phyloP scores from a whole-genome alignment of 2,888 invertebrate genomes.

The Itoplectis maculator region DNA sequence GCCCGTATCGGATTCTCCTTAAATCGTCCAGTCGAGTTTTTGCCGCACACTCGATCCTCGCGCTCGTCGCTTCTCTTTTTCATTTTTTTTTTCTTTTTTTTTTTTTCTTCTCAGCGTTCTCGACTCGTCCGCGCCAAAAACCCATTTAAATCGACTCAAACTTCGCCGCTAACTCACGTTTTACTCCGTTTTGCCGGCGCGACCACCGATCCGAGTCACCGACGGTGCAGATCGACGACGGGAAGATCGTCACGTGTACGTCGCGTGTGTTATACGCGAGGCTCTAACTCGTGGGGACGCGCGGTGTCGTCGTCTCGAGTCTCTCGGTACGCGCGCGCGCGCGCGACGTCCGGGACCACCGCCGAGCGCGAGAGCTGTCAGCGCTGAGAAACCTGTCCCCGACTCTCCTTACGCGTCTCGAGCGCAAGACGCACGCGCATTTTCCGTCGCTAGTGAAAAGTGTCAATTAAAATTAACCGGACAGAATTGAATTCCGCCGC shows the following conservation, averaged over 20 bases:
- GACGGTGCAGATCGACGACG: constrained; percentile 2
- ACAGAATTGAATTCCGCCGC: constrained; percentile 34
- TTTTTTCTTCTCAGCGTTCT: constrained; percentile 1
- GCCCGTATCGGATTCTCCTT: constrained; percentile 68
- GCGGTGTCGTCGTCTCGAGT: too few relatives aligned
- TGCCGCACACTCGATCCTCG: constrained; percentile 31
- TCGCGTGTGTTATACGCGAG: constrained; percentile 9
- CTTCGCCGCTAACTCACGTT: constrained; percentile 32
- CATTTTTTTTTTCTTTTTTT: constrained; percentile 6
- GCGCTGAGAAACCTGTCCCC: constrained; percentile 50
- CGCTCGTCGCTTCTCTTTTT: constrained; percentile 4
- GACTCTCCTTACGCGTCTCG: constrained; percentile 28
- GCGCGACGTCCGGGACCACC: too few relatives aligned
- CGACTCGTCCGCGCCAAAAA: constrained; percentile 66
- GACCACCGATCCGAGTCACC: background rate
- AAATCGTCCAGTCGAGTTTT: constrained; percentile 68
- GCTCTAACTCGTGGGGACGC: constrained; percentile 21
- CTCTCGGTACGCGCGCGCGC: too few relatives aligned
- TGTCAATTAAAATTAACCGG: constrained; percentile 57
- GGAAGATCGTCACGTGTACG: constrained; percentile 23
- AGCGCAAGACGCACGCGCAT: constrained; percentile 38
- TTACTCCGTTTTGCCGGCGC: constrained; percentile 26
- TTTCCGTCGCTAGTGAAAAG: constrained; percentile 55
- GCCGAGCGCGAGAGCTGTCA: too few relatives aligned
- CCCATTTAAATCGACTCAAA: constrained; percentile 66